Base-by-base conservation (phyloP, 2,797 vertebrate species). In the Cyclopterus lumpus region DNA sequence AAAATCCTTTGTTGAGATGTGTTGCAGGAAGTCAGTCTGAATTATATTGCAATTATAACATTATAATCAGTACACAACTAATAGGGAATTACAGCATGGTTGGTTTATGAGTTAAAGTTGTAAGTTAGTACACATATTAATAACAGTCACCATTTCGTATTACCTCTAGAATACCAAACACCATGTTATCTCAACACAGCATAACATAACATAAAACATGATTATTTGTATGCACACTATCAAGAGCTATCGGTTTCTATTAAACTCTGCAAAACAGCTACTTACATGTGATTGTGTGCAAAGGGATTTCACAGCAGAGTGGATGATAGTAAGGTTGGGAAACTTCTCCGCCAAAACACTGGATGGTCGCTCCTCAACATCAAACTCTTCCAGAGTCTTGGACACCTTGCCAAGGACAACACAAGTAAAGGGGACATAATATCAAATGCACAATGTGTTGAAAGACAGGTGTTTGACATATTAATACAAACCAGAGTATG, bases 361-460 rank as follows among this genome's bases (percentile, higher is more conserved):
- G 86, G 92, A 93, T 16, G 95, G 93, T 58, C 91, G 94, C 84
- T 99, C 97, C 91, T 97, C 96, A 3, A 99, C 94, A 67, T 96
- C 96, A 91, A 99, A 99, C 80, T 97, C 96, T 85, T 98, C 97
- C 71, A 99, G 86, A 0, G 89, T 93, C 91, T 93, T 96, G 15
- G 97, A 97, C 42, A 99, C 95, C 98, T 99, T 78, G 0, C 0
- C 6, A 51, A 28, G 2, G 6, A 60, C 7, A 42, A 64, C 0
- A 71, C 10, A 8, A 6, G n/a, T 22, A 51, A 7, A 24, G 0
- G 32, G 28, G 7, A 54, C 2, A 22, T 8, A 32, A 6, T 30
- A 26, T 2, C 24, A 2, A 11, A 6, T 57, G n/a, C 6, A 46
- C n/a, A n/a, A 2, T 14, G 6, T 30, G 8, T 7, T 30, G 15